Evolutionary conservation across 2,113 vertebrate genomes (phyloP), one percentile per base, ranked within the genome.

Genomic region (Rhombomys opimus): DNA sequence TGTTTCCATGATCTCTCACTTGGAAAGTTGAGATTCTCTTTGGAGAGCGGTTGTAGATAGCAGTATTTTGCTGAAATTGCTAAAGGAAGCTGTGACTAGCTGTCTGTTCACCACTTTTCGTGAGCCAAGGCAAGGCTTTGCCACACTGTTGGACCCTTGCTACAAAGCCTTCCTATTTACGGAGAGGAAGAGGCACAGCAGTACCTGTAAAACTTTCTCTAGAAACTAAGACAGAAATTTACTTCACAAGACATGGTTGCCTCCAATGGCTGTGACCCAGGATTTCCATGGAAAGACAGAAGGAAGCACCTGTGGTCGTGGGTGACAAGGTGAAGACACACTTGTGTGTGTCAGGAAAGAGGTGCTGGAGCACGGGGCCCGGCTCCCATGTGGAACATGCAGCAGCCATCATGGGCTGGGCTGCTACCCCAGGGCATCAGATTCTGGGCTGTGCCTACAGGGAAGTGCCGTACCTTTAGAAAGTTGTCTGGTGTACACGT

Each of bases 381-480:
- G 99, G 10, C 98, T 99, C n/a, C 99, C 99, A 98, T 99, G 99
- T 99, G 99, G 99, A 99, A 99, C 98, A 98, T 99, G 87, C 99
- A 99, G 98, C 99, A 99, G 98, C 98, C 99, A 46, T 98, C 99
- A 96, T 99, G 99, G 99, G 99, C 99, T 1, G 98, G 99, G 92
- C 99, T 99, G 96, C 99, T 99, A 81, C 99, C 99, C 96, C 98
- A 99, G 98, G 99, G 99, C 1, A 99, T 99, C 97, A 98, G 99
- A 89, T 99, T 99, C 59, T 38, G 70, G 35, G 35, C 35, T 98
- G n/a, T 75, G n/a, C 72, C n/a, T 73, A 9, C 10, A 75, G n/a
- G 41, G n/a, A 23, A 75, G n/a, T 41, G 23, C 70, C 70, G 20
- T 73, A 10, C 20, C 70, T 73, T 70, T 70, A 17, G 70, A 73